Conservation (phyloP, 2,888 invertebrate genomes). For the Brachypterus glaber region DNA sequence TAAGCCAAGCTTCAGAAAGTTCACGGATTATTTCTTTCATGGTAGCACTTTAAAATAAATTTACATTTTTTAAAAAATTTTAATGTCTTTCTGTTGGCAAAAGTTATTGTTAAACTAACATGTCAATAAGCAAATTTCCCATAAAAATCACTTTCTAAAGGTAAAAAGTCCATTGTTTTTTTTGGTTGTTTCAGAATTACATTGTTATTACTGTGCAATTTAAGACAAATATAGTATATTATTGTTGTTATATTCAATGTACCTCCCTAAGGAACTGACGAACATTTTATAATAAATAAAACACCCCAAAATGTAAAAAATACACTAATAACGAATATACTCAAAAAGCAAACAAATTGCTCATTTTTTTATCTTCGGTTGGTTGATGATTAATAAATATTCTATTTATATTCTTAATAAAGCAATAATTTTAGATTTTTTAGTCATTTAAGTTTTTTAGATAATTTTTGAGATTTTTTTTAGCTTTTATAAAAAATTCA, state of each 20-base stretch:
- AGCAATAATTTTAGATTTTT: constrained; percentile 1
- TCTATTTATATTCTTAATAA: not conserved
- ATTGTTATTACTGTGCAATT: too few relatives aligned
- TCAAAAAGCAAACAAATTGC: not conserved
- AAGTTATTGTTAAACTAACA: too few relatives aligned
- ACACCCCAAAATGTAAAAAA: not conserved
- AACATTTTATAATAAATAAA: constrained; percentile 23
- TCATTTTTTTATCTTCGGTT: not conserved
- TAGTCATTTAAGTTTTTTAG: not conserved
- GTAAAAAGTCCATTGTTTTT: constrained; percentile 26
- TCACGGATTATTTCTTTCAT: too few relatives aligned
- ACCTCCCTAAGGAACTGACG: constrained; percentile 33
- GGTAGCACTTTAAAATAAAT: too few relatives aligned
- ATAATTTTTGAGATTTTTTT: not conserved
- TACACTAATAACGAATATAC: not conserved
- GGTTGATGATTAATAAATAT: not conserved
- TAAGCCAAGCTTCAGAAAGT: too few relatives aligned
- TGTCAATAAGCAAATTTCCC: too few relatives aligned
- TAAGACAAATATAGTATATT: too few relatives aligned
- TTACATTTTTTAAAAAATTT: too few relatives aligned
- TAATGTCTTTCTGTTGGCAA: too few relatives aligned
- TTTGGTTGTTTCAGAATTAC: constrained; percentile 31
- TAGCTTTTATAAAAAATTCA: not conserved
- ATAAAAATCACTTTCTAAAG: too few relatives aligned
- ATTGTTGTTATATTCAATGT: constrained; percentile 38